Base-by-base conservation (phyloP, 2,113 vertebrate genomes). In the Gyps fulvus region DNA sequence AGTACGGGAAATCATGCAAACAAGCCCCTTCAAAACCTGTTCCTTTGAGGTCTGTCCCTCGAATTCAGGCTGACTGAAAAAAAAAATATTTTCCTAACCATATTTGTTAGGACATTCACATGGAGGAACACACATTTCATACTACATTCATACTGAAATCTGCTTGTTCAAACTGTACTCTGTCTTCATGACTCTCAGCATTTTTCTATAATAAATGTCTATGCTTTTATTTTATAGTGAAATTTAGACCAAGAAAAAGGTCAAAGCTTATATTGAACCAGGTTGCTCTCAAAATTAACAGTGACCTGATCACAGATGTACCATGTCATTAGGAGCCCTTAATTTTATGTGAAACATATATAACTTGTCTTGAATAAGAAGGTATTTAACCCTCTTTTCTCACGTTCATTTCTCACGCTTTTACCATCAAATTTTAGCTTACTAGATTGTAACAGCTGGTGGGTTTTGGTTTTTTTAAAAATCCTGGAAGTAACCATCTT, bases 221-320 rank as follows among this genome's bases (percentile, higher is more conserved):
- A 54, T 65, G 40, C 2, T 84, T 78, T 55, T 83, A 72, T 76
- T 83, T 57, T 22, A 31, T 10, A 65, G 57, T 40, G 36, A 92
- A 90, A 83, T 73, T 72, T 27, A 65, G 54, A 95, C 45, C 40
- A 85, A 63, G 77, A 57, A 66, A 81, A 89, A 89, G 2, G 7
- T 85, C 66, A 85, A n/a, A 26, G 34, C 17, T 79, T 40, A 38
- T 22, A 59, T 0, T n/a, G 66, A 84, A 78, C 26, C 20, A 69
- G 38, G 36, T 43, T 77, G 34, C 70, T 93, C 34, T 88, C 70
- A 77, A 79, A 86, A 95, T 54, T 88, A 92, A 22, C 77, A 85
- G 34, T 72, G 66, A 72, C 43, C 66, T 7, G 7, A 67, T 71
- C 57, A 42, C 52, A 79, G 52, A 26, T 76, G 34, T 27, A 79